Conservation (phyloP, 2,888 invertebrate species). For the Lordiphosa fenestrarum region DNA sequence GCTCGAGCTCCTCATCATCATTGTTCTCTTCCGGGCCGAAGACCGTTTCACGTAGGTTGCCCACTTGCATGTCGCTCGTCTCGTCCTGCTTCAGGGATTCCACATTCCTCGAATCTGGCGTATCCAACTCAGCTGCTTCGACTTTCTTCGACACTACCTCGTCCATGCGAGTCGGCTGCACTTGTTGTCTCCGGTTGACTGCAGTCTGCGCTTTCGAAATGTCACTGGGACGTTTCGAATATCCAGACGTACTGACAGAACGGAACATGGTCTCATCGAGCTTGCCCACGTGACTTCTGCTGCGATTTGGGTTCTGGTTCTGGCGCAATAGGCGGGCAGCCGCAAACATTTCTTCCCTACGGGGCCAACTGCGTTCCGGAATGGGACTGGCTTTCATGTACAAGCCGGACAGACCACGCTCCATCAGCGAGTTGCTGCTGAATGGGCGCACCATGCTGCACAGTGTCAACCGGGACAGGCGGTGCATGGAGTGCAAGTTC, state of each 20-base stretch:
- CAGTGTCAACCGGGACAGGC: neutral
- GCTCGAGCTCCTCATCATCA: slow-evolving; percentile 28
- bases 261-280: neutral
- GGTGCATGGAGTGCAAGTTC: slow-evolving; percentile 9
- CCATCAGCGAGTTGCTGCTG: neutral
- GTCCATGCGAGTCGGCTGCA: too few relatives aligned
- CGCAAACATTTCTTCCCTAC: slow-evolving; percentile 46
- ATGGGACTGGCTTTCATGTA: neutral
- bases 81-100: neutral
- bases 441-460: too few relatives aligned
- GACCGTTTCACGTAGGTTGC: slow-evolving; percentile 25
- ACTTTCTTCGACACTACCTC: neutral
- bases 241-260: too few relatives aligned
- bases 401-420: neutral
- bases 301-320: slow-evolving; percentile 12
- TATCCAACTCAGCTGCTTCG: neutral
- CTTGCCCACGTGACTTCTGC: slow-evolving; percentile 6
- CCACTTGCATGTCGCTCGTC: neutral
- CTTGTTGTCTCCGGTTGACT: too few relatives aligned
- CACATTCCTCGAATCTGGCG: neutral
- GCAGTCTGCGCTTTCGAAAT: too few relatives aligned
- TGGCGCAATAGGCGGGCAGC: slow-evolving; percentile 27
- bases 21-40: slow-evolving; percentile 32
- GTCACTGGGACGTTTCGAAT: too few relatives aligned
- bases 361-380: slow-evolving; percentile 36